Conservation (phyloP, 2,797 vertebrate genomes). For the Sylvilagus floridanus region DNA sequence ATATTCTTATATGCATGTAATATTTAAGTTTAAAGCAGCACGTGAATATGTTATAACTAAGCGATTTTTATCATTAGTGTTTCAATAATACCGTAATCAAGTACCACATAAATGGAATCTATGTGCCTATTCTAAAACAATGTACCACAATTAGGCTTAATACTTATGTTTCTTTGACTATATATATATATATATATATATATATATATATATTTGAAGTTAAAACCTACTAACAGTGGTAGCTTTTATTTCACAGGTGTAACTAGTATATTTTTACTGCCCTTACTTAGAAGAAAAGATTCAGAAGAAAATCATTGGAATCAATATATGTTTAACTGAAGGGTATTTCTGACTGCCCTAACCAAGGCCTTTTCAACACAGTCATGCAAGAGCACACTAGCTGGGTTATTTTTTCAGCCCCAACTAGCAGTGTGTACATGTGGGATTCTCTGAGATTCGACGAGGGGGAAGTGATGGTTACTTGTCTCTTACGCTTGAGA, state of each 20-base stretch:
- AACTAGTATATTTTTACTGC: not conserved
- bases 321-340: not conserved
- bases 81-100: not conserved
- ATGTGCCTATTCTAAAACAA: not conserved
- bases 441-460: not conserved
- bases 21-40: not conserved
- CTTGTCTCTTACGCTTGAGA: not conserved
- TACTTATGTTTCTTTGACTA: not conserved
- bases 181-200: not conserved
- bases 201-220: not conserved
- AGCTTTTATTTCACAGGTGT: not conserved
- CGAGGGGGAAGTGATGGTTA: not conserved
- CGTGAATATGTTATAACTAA: not conserved
- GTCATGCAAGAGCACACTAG: not conserved
- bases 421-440: accelerated
- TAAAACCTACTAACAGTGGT: not conserved
- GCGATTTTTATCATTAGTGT: not conserved
- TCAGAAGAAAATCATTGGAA: not conserved
- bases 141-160: not conserved
- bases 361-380: not conserved
- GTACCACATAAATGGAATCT: not conserved
- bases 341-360: not conserved
- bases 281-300: not conserved
- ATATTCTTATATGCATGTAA: not conserved
- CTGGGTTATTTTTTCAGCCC: not conserved